Evolutionary conservation across 2,888 invertebrate species (phyloP).

Genomic region (Drosophila hamatofila): DNA sequence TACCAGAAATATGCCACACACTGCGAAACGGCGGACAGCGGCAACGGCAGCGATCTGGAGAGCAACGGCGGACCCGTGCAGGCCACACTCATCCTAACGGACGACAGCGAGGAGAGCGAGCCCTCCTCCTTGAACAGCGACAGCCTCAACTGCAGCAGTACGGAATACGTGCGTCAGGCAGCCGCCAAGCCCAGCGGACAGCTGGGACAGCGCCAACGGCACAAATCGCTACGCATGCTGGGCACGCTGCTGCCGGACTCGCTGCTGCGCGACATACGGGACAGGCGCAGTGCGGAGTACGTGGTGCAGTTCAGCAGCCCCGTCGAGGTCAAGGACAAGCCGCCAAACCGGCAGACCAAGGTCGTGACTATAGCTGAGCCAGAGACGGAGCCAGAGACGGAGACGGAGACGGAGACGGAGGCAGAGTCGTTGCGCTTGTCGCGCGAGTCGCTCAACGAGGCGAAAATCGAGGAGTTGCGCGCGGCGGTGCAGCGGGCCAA

Average conservation of each 20-base stretch:
- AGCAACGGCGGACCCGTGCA: conserved; percentile 67
- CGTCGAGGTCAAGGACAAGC: conserved; percentile 56
- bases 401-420: conserved; percentile 8
- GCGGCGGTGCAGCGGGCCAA: conserved; percentile 71
- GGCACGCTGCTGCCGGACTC: conserved; percentile 87
- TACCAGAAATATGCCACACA: conserved; percentile 86
- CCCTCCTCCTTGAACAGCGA: conserved; percentile 92
- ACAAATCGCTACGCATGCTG: conserved; percentile 67
- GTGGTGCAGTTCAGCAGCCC: conserved; percentile 64
- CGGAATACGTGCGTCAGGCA: conserved; percentile 86
- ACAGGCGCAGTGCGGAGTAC: conserved; percentile 85
- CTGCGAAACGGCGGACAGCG: conserved; percentile 92
- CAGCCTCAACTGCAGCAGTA: conserved; percentile 89
- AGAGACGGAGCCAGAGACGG: background rate
- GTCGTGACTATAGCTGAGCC: background rate
- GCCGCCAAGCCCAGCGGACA: conserved; percentile 68
- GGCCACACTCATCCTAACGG: conserved; percentile 49
- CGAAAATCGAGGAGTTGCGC: conserved; percentile 72
- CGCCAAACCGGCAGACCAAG: conserved; percentile 29
- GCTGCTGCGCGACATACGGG: conserved; percentile 90
- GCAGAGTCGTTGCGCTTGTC: conserved; percentile 43
- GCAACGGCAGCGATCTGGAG: conserved; percentile 94
- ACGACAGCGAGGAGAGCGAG: conserved; percentile 88
- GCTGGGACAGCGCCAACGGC: conserved; percentile 69
- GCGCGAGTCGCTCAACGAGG: conserved; percentile 69